Conservation (phyloP, 2,113 vertebrate genomes). For the Alosa alosa region DNA sequence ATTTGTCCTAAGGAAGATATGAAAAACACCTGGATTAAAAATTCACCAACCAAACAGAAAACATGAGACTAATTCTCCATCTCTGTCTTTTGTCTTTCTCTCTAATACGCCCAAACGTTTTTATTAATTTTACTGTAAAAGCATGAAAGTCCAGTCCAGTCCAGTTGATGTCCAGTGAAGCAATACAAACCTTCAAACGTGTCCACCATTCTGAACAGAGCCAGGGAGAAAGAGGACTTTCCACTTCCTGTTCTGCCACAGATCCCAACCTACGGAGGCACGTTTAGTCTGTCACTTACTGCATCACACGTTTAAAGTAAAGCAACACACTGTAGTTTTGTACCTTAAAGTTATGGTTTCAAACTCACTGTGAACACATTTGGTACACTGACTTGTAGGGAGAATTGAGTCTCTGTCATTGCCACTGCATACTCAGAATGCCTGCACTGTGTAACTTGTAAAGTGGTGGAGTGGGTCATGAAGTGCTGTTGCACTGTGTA, state of each 20-base stretch:
- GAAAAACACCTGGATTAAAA: background rate
- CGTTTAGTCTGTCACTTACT: background rate
- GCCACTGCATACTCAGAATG: too few species aligned
- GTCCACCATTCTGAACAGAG: conserved; percentile 98
- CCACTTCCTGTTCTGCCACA: conserved; percentile 97
- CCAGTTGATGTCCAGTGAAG: background rate
- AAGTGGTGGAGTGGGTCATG: too few species aligned
- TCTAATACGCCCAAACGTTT: background rate
- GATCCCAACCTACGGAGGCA: conserved; percentile 84
- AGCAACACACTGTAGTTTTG: background rate
- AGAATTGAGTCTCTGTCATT: too few species aligned
- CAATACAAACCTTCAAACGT: conserved; percentile 83
- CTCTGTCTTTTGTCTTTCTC: background rate
- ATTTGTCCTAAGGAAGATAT: conserved; percentile 78
- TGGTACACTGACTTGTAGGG: too few species aligned
- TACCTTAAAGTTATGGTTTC: too few species aligned
- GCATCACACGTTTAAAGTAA: background rate
- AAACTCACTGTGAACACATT: too few species aligned
- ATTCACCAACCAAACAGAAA: background rate
- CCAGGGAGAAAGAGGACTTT: conserved; percentile 96
- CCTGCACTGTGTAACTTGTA: too few species aligned
- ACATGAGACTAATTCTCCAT: background rate
- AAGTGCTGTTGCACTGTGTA: too few species aligned
- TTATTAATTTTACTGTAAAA: background rate
- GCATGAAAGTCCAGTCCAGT: background rate